phyloP scores from a whole-genome alignment of 2,797 vertebrate species.

The Sebastes taczanowskii region DNA sequence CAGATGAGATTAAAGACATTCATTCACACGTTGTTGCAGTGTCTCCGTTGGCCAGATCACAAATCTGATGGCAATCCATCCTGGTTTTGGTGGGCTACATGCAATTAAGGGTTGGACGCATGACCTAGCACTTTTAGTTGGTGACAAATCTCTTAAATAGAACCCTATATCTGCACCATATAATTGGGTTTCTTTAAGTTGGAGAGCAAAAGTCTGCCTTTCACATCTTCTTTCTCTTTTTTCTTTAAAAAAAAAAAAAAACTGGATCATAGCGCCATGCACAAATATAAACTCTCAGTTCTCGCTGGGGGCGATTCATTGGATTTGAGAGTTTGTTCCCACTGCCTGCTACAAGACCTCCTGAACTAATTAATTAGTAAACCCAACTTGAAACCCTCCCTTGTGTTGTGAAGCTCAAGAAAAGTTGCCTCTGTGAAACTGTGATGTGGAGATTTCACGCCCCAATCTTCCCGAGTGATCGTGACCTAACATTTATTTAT shows the following conservation, averaged over 20 bases:
- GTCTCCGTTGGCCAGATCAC: neutral
- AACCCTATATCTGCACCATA: neutral
- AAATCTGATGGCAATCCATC: too few relatives aligned
- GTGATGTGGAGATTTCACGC: neutral
- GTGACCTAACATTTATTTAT: slow-evolving; percentile 9
- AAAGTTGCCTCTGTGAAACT: slow-evolving; percentile 1
- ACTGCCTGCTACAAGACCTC: slow-evolving; percentile 10
- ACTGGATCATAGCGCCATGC: slow-evolving; percentile 4
- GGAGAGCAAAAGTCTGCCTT: neutral
- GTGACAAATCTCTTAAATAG: neutral
- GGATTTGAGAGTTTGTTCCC: slow-evolving; percentile 25
- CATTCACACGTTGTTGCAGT: neutral
- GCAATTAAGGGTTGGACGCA: neutral
- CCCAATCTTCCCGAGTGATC: neutral
- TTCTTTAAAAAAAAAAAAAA: neutral
- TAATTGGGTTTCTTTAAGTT: neutral
- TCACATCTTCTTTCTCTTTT: neutral
- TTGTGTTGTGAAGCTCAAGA: neutral
- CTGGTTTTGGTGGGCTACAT: neutral
- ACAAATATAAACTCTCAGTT: slow-evolving; percentile 36
- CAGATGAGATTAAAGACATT: neutral
- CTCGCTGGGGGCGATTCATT: slow-evolving; percentile 2
- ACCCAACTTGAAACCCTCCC: slow-evolving; percentile 21
- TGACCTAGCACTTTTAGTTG: neutral
- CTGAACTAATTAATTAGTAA: slow-evolving; percentile 45